Evolutionary conservation across 2,113 vertebrate species (phyloP), one percentile per base, ranked within the genome.

Genomic region (Myocastor coypus): DNA sequence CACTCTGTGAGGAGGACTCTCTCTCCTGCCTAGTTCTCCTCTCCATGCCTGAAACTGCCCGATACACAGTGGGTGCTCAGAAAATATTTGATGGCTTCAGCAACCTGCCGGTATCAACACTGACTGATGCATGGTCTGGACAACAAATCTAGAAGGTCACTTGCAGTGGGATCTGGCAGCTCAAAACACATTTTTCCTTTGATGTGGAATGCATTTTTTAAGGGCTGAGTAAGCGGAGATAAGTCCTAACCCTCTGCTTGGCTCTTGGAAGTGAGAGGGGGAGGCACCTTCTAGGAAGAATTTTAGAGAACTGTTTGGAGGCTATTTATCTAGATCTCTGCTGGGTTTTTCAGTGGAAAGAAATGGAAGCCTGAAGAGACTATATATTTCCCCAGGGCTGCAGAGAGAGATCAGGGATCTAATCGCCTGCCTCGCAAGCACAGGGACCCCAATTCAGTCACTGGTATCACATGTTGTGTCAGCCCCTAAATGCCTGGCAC

Each of bases 321-420:
- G 84, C 46, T 42, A 61, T 32, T 84, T 71, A 69, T 61, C 90
- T 66, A 82, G 7, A 89, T 34, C 69, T 87, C 24, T 30, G 28
- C 30, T 87, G 89, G 40, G 13, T 87, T 96, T 96, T 91, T 95
- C 71, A 77, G 1, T 8, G 13, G 14, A 20, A 95, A 92, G 64
- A 87, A 50, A 87, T 9, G 28, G 61, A 94, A 92, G 59, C 26
- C 34, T 34, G 55, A 78, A 78, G 46, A 83, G 14, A 26, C 87
- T 73, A 73, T 32, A 32, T 63, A 68, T 19, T 4, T 13, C 4
- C 55, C 55, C 17, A 19, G 17, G 55, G 55, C 55, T 57, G 17
- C 16, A 16, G 16, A 57, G 55, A 57, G 55, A 57, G 16, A 3
- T 57, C 16, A 46, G 46, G 55, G 55, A 16, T 57, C 55, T 57